A percentile compares a stretch with the other conserved stretches of the same genome.
phyloP scores from a whole-genome alignment of 2,888 invertebrate genomes.

The Drosophila tanythrix region DNA sequence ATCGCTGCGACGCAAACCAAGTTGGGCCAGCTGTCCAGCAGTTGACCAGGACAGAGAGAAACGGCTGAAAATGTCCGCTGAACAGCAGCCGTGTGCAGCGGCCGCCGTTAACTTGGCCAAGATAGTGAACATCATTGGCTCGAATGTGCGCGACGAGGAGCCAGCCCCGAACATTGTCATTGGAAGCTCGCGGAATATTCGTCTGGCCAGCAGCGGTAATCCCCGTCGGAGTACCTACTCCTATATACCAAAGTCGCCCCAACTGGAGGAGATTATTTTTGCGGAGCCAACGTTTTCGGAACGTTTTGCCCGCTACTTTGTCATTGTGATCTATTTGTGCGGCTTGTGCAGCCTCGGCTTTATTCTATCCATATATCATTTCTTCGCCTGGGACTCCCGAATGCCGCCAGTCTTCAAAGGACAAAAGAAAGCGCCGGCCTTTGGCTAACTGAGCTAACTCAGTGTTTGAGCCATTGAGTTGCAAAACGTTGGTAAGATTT shows the following conservation, averaged over 20 bases:
- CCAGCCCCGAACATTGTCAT: not conserved
- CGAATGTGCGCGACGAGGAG: slow-evolving; percentile 53
- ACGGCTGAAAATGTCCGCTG: slow-evolving; percentile 23
- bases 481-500: slow-evolving; percentile 15
- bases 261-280: slow-evolving; percentile 73
- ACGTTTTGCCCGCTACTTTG: slow-evolving; percentile 79
- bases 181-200: slow-evolving; percentile 38
- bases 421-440: slow-evolving; percentile 70
- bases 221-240: slow-evolving; percentile 56
- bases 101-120: slow-evolving; percentile 66
- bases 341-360: slow-evolving; percentile 83
- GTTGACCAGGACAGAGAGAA: slow-evolving; percentile 2
- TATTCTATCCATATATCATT: slow-evolving; percentile 83
- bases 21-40: slow-evolving; percentile 22
- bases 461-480: not conserved
- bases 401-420: slow-evolving; percentile 84
- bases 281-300: slow-evolving; percentile 78
- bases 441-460: slow-evolving; percentile 51
- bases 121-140: slow-evolving; percentile 74
- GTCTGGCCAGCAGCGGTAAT: slow-evolving; percentile 62
- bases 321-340: slow-evolving; percentile 82
- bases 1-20: slow-evolving; percentile 48
- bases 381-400: slow-evolving; percentile 84
- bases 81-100: slow-evolving; percentile 26
- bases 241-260: slow-evolving; percentile 72